Conservation (phyloP, 37 sponge, comb jelly and placozoan species). For the Haliclona indistincta region DNA sequence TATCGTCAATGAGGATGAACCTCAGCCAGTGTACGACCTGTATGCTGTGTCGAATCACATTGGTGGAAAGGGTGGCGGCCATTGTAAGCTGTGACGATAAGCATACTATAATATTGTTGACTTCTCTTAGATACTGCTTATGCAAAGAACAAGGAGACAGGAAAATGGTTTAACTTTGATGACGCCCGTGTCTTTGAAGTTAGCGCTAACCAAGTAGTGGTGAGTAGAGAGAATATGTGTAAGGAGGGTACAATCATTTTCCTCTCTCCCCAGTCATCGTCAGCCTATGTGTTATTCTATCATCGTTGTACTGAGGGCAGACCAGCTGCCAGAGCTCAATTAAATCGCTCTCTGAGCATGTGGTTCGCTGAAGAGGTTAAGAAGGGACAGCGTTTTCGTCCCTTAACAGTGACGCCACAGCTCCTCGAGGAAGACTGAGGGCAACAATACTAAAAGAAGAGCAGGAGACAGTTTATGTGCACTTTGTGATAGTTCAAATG, state of each 20-base stretch:
- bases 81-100: constrained; percentile 68
- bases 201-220: constrained; percentile 42
- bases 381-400: no score
- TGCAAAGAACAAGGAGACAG: constrained; percentile 66
- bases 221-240: constrained; percentile 15
- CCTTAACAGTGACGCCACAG: no score
- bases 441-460: no score
- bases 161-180: constrained; percentile 92
- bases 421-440: no score
- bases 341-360: constrained; percentile 56
- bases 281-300: constrained; percentile 86
- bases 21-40: constrained; percentile 74
- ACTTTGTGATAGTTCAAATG: no score
- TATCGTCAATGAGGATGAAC: constrained; percentile 23
- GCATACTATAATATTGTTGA: neutral
- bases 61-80: constrained; percentile 98
- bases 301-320: constrained; percentile 34
- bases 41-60: constrained; percentile 93
- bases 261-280: constrained; percentile 44
- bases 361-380: constrained; percentile 52
- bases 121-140: constrained; percentile 79
- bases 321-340: neutral
- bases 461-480: no score
- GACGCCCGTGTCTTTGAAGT: constrained; percentile 83
- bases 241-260: neutral